Evolutionary conservation across 2,888 invertebrate species (phyloP).

Genomic region (Sphecodes monilicornis): DNA sequence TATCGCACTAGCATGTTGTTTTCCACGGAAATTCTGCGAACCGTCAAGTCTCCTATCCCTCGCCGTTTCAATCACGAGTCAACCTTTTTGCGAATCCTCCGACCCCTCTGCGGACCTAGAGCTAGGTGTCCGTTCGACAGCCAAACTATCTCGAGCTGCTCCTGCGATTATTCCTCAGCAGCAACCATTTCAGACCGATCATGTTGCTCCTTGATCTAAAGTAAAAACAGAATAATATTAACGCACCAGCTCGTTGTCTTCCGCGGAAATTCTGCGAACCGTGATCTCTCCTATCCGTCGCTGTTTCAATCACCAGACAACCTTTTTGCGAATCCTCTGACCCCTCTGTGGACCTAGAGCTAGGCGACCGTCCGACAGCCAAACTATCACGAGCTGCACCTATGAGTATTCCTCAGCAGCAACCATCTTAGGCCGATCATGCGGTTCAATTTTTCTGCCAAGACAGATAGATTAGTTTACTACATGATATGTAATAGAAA

Average conservation of each 20-base stretch:
- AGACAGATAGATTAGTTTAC: too few species aligned
- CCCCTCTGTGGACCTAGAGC: not conserved
- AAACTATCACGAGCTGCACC: not conserved
- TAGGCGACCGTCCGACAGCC: not conserved
- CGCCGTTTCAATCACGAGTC: slow-evolving; percentile 20
- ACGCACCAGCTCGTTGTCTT: not conserved
- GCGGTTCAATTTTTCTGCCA: too few species aligned
- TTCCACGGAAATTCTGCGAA: slow-evolving; percentile 36
- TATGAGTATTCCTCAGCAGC: not conserved
- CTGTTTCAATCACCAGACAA: slow-evolving; percentile 19
- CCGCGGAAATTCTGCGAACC: slow-evolving; percentile 37
- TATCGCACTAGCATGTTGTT: not conserved
- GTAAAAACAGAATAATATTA: too few species aligned
- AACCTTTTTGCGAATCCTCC: not conserved
- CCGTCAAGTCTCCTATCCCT: not conserved
- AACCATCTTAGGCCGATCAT: not conserved
- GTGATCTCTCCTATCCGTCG: not conserved
- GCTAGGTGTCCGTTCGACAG: not conserved
- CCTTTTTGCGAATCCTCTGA: not conserved
- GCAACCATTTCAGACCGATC: not conserved
- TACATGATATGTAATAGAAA: too few species aligned
- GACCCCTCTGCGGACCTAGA: not conserved
- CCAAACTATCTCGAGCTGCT: not conserved
- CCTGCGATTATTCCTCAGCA: not conserved
- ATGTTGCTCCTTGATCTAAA: not conserved